Base-by-base conservation (phyloP, 2,888 invertebrate species). In the Thymelicus sylvestris region DNA sequence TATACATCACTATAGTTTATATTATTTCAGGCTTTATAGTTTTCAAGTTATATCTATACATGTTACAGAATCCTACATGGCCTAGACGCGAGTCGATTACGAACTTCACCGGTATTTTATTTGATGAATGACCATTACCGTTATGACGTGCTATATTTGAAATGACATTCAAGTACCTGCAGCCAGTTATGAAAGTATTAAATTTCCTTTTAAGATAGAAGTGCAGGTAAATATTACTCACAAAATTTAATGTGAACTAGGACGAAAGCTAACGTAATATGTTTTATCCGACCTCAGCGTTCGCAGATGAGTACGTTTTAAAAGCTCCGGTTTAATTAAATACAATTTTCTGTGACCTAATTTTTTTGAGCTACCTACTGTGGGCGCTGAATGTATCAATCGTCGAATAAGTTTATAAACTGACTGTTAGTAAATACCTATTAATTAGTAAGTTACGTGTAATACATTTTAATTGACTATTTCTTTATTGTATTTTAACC, bases 281-380 rank as follows among this genome's bases (percentile, higher is more conserved):
- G 55, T 69, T 69, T 63, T 57, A 69, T 63, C 63, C 63, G 68
- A 57, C 57, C 57, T 47, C 63, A 47, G 47, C 38, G 57, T 63
- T 69, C 62, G 63, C 68, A 69, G 55, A 63, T 63, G 57, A 69
- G 62, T 57, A 38, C 47, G 48, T 63, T 69, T 68, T 47, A 44
- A 62, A 63, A 69, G 57, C 47, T 10, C 7, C 63, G 31, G 55
- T 47, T 52, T 57, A 47, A 57, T 63, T 68, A 55, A 68, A 68
- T 52, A 44, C 47, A 38, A 57, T 68, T 68, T 68, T 31, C 47
- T 13, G 47, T 68, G 61, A 63, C 62, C 44, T 19, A 50, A 63
- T 55, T 68, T 62, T 55, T 55, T 66, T 55, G 41, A 62, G 13
- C 31, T 57, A 31, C 31, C 12, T 57, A 57, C 31, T 57, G 57